Evolutionary conservation across 2,113 vertebrate species (phyloP), one percentile per base, ranked within the genome.

Genomic region (Strix uralensis): DNA sequence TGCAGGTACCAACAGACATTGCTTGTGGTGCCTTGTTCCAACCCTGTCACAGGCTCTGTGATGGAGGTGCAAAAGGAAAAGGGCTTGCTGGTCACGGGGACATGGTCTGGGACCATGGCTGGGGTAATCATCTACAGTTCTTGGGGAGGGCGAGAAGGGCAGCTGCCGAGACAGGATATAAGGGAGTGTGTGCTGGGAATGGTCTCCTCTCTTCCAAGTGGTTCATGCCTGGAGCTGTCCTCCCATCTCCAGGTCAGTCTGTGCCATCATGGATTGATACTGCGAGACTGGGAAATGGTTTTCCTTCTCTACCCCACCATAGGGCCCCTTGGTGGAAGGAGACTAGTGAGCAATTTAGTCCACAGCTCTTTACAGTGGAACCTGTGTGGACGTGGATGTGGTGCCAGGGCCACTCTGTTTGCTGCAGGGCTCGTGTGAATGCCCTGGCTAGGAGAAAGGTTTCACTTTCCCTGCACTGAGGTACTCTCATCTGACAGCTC

Each of bases 311-410:
- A 2, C n/a, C 7, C 54, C 30, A 30, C 40, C n/a, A 4, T 15
- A 40, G 46, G 30, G 20, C 29, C 10, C 5, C 23, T 38, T 29
- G 34, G 79, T 49, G 36, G 74, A 44, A 70, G 69, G 36, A 29
- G 18, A 22, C 12, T 55, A 70, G 49, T 2, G 47, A 69, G 49
- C 6, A 34, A 20, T 18, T 44, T 10, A 42, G 7, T 26, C 62
- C 2, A 0, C 11, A n/a, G 36, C 32, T 77, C 63, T 63, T 77
- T n/a, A 25, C 52, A 32, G 65, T 46, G 32, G 34, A 23, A 36
- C 57, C 12, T 0, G 0, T 7, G 54, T 42, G 55, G 58, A 7
- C 26, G 58, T 40, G 79, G 44, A 13, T 58, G 9, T 4, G 1
- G 29, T 30, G 44, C 14, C 38, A 40, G 34, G 42, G 36, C 27